Base-by-base conservation (phyloP, 2,888 invertebrate species). In the Andrena marginata region DNA sequence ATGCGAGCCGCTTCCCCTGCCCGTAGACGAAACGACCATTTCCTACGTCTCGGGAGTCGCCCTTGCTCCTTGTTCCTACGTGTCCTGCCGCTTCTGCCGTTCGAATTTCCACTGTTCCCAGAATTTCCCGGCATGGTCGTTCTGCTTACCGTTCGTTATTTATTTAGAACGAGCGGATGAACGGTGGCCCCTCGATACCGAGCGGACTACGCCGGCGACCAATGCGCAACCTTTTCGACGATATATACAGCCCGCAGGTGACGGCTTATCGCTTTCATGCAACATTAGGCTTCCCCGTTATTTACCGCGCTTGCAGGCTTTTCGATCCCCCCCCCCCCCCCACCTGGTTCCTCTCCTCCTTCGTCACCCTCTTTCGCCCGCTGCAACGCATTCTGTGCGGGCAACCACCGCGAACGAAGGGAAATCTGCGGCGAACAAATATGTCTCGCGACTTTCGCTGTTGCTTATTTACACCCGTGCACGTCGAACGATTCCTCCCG, bases 231-330 rank as follows among this genome's bases (percentile, higher is more conserved):
- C 85, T 78, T 71, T 76, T 67, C 70, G 63, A 77, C 62, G 54
- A 80, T 79, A 73, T 82, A 87, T 79, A 87, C 80, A 86, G 82
- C 85, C 72, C 85, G 86, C 90, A 91, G 90, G 89, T 90, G 90
- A 89, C 89, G 87, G 92, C 93, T 93, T 94, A 94, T 94, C 93
- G 92, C 91, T 90, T 93, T 94, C 93, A 93, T 94, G 93, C 93
- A 93, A 93, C 93, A 94, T 94, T 94, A 93, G 91, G 90, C 92
- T 91, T 91, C 85, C 84, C 86, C 91, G 90, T 92, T 93, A 93
- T 93, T 93, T 91, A 93, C 92, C 88, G 88, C 86, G 82, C 87
- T 86, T 86, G 84, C 82, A 75, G 64, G 33, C 72, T 79, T 84
- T 79, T 77, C 74, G 60, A 82, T 84, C 72, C 69, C 85, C 72